A percentile compares a stretch with the other conserved stretches of the same genome.
These are phyloP conservation scores for Corvus moneduloides DNA, from an alignment of 2,113 vertebrate species.

Conservation along the genomic window DNA sequence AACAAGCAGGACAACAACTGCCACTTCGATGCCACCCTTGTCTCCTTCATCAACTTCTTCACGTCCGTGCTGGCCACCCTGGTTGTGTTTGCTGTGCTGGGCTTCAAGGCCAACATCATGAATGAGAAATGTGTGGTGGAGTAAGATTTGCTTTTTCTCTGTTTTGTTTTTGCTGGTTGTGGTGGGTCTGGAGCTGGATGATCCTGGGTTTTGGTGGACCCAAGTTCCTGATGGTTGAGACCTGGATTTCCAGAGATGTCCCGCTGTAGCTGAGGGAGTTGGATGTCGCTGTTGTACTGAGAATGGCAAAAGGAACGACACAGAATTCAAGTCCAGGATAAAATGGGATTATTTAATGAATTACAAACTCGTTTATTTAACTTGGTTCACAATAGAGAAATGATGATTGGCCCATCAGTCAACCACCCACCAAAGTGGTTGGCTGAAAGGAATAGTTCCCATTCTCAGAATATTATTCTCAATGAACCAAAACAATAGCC, in stretches of 20 bases:
- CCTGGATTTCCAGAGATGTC: background rate
- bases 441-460: too few species aligned
- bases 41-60: slow-evolving; percentile 96
- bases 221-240: background rate
- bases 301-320: too few species aligned
- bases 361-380: too few species aligned
- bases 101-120: slow-evolving; percentile 98
- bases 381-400: too few species aligned
- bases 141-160: slow-evolving; percentile 72
- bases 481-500: too few species aligned
- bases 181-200: background rate
- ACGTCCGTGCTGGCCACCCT: slow-evolving; percentile 95
- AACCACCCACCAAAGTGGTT: too few species aligned
- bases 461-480: too few species aligned
- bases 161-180: background rate
- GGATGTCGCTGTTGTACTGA: background rate
- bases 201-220: background rate
- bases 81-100: slow-evolving; percentile 96
- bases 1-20: slow-evolving; percentile 99
- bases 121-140: slow-evolving; percentile 98
- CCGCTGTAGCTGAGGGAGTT: background rate
- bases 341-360: too few species aligned
- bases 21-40: slow-evolving; percentile 93
- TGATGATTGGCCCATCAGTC: too few species aligned
- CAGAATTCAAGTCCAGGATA: too few species aligned